phyloP scores from a whole-genome alignment of 2,113 vertebrate genomes.

The Ornithorhynchus anatinus region DNA sequence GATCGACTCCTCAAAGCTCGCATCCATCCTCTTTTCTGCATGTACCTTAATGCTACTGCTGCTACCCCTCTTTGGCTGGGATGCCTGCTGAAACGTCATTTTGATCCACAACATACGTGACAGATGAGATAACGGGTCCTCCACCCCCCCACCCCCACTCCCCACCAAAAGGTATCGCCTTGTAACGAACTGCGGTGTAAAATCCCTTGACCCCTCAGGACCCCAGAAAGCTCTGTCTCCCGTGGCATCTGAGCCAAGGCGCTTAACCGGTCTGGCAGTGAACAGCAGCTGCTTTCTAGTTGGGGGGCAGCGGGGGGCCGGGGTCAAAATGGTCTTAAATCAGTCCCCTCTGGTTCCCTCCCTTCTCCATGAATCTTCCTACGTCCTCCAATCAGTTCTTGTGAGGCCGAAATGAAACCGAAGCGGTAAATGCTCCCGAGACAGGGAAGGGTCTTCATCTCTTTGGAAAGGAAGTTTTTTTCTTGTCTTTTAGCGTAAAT shows the following conservation, averaged over 20 bases:
- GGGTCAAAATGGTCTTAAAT: background rate
- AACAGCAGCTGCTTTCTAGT: conserved; percentile 12
- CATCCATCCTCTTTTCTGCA: conserved; percentile 67
- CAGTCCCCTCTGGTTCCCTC: background rate
- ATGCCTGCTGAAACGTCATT: conserved; percentile 47
- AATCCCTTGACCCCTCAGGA: background rate
- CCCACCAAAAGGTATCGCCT: background rate
- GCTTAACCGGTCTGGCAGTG: background rate
- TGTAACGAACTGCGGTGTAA: background rate
- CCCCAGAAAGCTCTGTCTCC: background rate
- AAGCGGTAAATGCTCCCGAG: conserved; percentile 9
- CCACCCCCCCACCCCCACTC: accelerated
- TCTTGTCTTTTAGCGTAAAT: background rate
- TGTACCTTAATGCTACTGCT: conserved; percentile 60
- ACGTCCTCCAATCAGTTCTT: background rate
- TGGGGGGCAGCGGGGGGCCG: background rate
- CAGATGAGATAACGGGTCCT: conserved; percentile 19
- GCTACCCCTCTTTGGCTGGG: conserved; percentile 53
- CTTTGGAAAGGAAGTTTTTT: background rate
- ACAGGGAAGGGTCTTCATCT: background rate
- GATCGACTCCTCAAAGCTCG: conserved; percentile 49
- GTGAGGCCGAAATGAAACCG: background rate
- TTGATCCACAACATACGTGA: conserved; percentile 42
- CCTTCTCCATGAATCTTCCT: conserved; percentile 7
- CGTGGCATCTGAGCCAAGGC: background rate